Conservation (phyloP, 2,888 invertebrate genomes). For the Nomada hirtipes region DNA sequence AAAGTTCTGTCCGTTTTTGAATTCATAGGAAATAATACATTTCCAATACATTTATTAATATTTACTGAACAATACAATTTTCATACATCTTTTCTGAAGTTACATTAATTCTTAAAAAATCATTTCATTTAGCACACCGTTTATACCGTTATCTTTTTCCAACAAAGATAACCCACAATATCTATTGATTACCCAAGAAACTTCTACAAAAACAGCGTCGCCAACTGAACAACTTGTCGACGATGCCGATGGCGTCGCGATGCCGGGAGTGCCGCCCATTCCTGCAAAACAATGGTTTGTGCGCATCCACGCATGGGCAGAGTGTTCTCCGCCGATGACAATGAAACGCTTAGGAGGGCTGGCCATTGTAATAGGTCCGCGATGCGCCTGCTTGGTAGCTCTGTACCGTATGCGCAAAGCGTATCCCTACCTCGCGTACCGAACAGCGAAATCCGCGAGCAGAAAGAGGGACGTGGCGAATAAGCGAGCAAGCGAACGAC, state of each 20-base stretch:
- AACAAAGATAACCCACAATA: background rate
- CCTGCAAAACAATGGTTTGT: slow-evolving; percentile 80
- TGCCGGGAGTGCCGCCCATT: slow-evolving; percentile 77
- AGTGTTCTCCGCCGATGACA: slow-evolving; percentile 78
- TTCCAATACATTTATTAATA: no score
- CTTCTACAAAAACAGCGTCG: background rate
- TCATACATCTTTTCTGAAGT: no score
- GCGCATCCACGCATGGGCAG: slow-evolving; percentile 84
- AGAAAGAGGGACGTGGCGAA: slow-evolving; percentile 38
- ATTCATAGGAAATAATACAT: no score
- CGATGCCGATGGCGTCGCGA: slow-evolving; percentile 63
- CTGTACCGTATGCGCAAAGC: slow-evolving; percentile 66
- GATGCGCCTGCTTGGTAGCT: slow-evolving; percentile 83
- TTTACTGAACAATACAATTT: no score
- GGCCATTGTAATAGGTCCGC: slow-evolving; percentile 83
- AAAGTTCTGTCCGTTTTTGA: no score
- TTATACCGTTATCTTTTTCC: no score
- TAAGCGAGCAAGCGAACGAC: slow-evolving; percentile 5
- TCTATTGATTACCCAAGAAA: background rate
- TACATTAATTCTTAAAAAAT: no score
- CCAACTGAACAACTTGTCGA: background rate
- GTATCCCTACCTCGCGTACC: slow-evolving; percentile 69
- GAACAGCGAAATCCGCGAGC: slow-evolving; percentile 46
- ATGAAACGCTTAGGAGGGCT: slow-evolving; percentile 81
- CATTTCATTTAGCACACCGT: no score